Conservation (phyloP, 2,113 vertebrate species). For the Sapayoa aenigma region DNA sequence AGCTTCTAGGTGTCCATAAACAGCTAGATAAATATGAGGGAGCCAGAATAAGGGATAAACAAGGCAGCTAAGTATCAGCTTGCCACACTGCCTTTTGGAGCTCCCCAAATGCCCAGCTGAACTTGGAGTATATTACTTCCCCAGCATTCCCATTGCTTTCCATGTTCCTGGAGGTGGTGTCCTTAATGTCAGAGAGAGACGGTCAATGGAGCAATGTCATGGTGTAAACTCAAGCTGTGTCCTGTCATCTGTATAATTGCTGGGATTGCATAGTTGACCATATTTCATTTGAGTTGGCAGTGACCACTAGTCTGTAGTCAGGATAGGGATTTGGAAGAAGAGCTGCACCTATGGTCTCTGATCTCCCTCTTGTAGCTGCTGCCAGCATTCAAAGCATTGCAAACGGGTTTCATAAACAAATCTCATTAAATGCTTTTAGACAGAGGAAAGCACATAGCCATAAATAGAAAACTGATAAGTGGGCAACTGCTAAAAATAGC, state of each 20-base stretch:
- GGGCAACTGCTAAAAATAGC: constrained; percentile 69
- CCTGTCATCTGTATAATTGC: constrained; percentile 21
- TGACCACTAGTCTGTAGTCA: background rate
- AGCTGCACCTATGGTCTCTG: constrained; percentile 45
- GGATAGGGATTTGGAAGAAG: constrained; percentile 8
- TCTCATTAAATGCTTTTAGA: constrained; percentile 68
- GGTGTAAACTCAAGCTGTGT: background rate
- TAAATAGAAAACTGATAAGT: constrained; percentile 70
- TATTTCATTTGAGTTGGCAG: constrained; percentile 39
- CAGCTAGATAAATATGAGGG: constrained; percentile 69
- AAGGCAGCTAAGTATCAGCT: constrained; percentile 56
- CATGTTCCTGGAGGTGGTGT: background rate
- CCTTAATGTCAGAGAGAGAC: background rate
- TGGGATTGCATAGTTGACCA: background rate
- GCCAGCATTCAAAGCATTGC: constrained; percentile 68
- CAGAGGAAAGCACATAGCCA: constrained; percentile 58
- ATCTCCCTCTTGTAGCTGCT: constrained; percentile 46
- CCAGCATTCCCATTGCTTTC: background rate
- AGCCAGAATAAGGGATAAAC: constrained; percentile 69
- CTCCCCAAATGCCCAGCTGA: background rate
- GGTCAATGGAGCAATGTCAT: background rate
- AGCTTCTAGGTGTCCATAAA: constrained; percentile 74
- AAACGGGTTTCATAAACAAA: constrained; percentile 58
- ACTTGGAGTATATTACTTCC: background rate
- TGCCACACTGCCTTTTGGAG: constrained; percentile 18